Evolutionary conservation across 2,797 vertebrate species (phyloP).

Genomic region (Phyllotis vaccarum): DNA sequence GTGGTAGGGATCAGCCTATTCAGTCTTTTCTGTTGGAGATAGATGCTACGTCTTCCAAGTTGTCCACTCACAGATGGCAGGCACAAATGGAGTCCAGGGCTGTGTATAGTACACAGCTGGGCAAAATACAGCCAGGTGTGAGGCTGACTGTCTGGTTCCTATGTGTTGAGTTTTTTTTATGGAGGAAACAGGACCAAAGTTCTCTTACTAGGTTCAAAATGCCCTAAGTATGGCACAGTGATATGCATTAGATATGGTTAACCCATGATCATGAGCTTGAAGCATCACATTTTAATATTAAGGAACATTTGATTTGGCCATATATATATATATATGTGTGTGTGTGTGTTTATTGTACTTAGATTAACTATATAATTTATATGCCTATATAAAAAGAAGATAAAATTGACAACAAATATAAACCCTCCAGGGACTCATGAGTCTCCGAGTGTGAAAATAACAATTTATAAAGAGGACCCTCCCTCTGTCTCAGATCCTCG

Average conservation of each 20-base stretch:
- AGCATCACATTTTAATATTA: constrained; percentile 6
- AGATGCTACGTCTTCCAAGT: not conserved
- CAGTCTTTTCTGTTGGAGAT: not conserved
- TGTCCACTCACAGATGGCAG: not conserved
- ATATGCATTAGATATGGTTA: not conserved
- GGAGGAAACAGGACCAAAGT: not conserved
- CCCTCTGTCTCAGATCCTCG: not conserved
- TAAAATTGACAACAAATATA: constrained; percentile 46
- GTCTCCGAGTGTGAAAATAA: constrained; percentile 22
- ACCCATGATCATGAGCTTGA: not conserved
- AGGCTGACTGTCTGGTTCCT: not conserved
- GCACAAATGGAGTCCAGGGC: not conserved
- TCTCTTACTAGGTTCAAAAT: not conserved
- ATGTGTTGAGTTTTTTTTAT: not conserved
- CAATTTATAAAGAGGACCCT: constrained; percentile 56
- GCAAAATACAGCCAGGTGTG: not conserved
- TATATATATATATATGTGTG: too few species aligned
- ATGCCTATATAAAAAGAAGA: constrained; percentile 61
- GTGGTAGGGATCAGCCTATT: not conserved
- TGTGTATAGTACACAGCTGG: not conserved
- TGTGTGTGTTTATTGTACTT: too few species aligned
- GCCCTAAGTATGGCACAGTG: not conserved
- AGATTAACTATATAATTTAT: constrained; percentile 51
- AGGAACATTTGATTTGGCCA: not conserved
- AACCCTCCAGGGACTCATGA: constrained; percentile 19